phyloP scores from a whole-genome alignment of 2,888 invertebrate genomes.

The Diarsia rubi region DNA sequence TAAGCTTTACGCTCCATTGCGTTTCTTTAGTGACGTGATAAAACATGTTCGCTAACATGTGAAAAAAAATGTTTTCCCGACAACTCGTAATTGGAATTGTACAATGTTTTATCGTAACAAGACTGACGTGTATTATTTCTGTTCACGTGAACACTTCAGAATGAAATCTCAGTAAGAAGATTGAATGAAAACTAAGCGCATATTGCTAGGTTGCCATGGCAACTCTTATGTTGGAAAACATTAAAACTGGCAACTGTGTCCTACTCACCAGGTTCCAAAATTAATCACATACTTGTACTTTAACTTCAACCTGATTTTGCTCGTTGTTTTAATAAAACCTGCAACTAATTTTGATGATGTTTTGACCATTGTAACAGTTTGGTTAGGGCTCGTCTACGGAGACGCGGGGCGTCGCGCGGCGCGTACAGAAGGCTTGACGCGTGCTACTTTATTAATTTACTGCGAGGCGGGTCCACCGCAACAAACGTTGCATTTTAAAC shows the following conservation, averaged over 20 bases:
- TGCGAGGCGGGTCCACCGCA: too few relatives aligned
- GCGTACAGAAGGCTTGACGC: too few relatives aligned
- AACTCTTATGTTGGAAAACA: neutral
- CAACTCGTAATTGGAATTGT: slow-evolving; percentile 2
- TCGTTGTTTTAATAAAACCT: neutral
- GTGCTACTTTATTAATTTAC: too few relatives aligned
- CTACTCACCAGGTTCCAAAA: neutral
- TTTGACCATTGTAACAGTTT: neutral
- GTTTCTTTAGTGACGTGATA: slow-evolving; percentile 18
- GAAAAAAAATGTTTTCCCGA: slow-evolving; percentile 23
- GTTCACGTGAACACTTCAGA: neutral
- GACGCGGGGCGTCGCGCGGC: too few relatives aligned
- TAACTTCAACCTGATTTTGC: neutral
- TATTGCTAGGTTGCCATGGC: neutral
- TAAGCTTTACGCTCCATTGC: slow-evolving; percentile 28
- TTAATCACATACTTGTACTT: neutral
- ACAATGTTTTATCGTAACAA: slow-evolving; percentile 7
- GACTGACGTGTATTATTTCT: neutral
- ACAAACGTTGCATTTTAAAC: too few relatives aligned
- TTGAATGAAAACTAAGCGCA: neutral
- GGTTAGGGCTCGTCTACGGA: too few relatives aligned
- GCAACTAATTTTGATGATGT: neutral
- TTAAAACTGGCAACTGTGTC: neutral
- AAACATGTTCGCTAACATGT: slow-evolving; percentile 19
- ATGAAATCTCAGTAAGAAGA: neutral